Conservation (phyloP, 2,888 invertebrate species). For the Sclerodermus sp. region DNA sequence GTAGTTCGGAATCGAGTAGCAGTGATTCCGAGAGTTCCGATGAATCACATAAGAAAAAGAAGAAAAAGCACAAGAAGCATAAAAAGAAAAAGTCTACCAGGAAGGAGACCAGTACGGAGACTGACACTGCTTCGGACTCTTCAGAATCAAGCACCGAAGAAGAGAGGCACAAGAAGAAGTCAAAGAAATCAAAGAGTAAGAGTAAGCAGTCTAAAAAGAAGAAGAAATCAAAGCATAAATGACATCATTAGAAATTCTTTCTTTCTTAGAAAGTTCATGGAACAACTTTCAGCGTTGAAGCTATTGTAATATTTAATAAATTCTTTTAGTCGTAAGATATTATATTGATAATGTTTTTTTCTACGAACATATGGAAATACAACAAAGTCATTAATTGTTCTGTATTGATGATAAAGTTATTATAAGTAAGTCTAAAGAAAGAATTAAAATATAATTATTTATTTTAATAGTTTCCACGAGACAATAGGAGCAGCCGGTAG, state of each 20-base stretch:
- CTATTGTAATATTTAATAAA: conserved; percentile 15
- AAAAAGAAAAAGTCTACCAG: conserved; percentile 62
- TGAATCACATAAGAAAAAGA: conserved; percentile 61
- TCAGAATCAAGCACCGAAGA: conserved; percentile 67
- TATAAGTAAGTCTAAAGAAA: too few species aligned
- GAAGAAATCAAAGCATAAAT: conserved; percentile 69
- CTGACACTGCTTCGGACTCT: conserved; percentile 68
- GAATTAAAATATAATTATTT: too few species aligned
- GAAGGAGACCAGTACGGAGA: conserved; percentile 65
- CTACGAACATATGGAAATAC: too few species aligned
- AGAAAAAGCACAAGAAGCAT: conserved; percentile 65
- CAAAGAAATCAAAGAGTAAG: conserved; percentile 70
- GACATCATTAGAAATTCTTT: conserved; percentile 37
- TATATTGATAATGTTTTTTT: conserved; percentile 2
- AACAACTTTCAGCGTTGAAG: conserved; percentile 18
- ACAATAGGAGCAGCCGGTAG: too few species aligned
- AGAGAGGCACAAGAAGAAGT: conserved; percentile 65
- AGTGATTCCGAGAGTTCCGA: conserved; percentile 57
- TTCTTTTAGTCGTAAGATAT: conserved; percentile 15
- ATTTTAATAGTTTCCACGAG: too few species aligned
- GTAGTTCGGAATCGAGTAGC: conserved; percentile 58
- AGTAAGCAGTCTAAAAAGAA: conserved; percentile 73
- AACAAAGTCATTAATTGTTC: conserved; percentile 15
- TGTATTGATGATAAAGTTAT: conserved; percentile 11
- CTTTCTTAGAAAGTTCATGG: conserved; percentile 8